These are phyloP conservation scores for Copidosoma floridanum DNA, from an alignment of 1,140 invertebrate genomes.

Conservation along the genomic window DNA sequence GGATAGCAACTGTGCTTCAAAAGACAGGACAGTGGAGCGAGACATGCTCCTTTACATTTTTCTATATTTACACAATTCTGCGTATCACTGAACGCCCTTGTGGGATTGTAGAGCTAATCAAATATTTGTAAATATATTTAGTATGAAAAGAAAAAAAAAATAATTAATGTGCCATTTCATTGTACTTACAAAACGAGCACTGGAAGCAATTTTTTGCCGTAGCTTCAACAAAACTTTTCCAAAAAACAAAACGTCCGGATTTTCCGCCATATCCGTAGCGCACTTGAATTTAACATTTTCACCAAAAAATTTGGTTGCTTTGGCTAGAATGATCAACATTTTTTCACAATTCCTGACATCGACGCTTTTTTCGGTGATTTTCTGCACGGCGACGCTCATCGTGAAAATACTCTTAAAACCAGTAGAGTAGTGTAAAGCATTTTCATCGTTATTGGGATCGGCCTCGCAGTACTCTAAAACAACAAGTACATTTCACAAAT, in stretches of 20 bases:
- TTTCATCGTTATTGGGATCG: not conserved
- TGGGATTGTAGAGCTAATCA: not conserved
- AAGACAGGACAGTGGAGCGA: not conserved
- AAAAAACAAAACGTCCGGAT: too few species aligned
- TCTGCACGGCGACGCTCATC: too few species aligned
- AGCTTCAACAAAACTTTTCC: not conserved
- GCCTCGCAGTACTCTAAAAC: not conserved
- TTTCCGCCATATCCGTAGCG: too few species aligned
- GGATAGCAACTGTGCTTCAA: not conserved
- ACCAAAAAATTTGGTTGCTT: too few species aligned
- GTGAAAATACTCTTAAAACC: not conserved
- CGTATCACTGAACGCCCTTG: not conserved
- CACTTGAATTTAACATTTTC: too few species aligned
- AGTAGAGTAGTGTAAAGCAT: not conserved
- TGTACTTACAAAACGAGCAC: not conserved
- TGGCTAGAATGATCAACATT: too few species aligned
- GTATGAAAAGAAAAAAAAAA: slow-evolving; percentile 51
- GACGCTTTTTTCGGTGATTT: too few species aligned
- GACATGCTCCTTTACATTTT: not conserved
- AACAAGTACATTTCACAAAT: not conserved
- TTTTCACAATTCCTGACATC: too few species aligned
- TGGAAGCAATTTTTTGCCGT: too few species aligned
- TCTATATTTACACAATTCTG: not conserved
- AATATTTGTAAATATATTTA: slow-evolving; percentile 34
- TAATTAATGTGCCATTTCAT: not conserved